These are phyloP conservation scores for Falco naumanni DNA, from an alignment of 2,797 vertebrate genomes.

Conservation along the genomic window DNA sequence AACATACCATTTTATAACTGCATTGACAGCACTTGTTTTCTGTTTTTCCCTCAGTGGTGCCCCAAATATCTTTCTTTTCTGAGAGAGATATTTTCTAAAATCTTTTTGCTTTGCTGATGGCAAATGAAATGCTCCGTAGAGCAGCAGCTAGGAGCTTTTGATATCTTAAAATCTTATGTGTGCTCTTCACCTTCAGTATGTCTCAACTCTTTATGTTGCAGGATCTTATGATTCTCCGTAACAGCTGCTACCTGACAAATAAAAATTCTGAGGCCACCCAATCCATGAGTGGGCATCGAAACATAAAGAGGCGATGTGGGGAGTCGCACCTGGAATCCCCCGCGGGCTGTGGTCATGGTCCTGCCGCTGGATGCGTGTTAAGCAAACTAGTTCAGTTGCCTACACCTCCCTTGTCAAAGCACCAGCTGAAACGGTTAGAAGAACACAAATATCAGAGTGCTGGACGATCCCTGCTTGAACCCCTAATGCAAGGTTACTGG, in stretches of 20 bases:
- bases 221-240: conserved; percentile 56
- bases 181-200: not conserved
- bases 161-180: not conserved
- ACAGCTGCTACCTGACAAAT: conserved; percentile 6
- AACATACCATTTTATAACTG: not conserved
- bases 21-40: accelerated
- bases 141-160: not conserved
- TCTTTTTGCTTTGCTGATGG: not conserved
- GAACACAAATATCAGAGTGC: conserved; percentile 96
- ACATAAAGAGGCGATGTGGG: conserved; percentile 82
- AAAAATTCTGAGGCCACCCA: not conserved
- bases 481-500: conserved; percentile 98
- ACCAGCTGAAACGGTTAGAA: conserved; percentile 95
- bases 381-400: conserved; percentile 90
- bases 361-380: conserved; percentile 77
- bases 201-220: not conserved
- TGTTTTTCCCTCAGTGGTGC: not conserved
- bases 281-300: conserved; percentile 86
- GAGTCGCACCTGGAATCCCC: conserved; percentile 82
- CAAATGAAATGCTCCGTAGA: not conserved
- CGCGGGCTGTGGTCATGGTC: conserved; percentile 63
- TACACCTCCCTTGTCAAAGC: conserved; percentile 89
- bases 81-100: not conserved
- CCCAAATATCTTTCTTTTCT: not conserved
- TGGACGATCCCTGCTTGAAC: conserved; percentile 92